Base-by-base conservation (phyloP, 2,888 invertebrate species). In the Phalera bucephala region DNA sequence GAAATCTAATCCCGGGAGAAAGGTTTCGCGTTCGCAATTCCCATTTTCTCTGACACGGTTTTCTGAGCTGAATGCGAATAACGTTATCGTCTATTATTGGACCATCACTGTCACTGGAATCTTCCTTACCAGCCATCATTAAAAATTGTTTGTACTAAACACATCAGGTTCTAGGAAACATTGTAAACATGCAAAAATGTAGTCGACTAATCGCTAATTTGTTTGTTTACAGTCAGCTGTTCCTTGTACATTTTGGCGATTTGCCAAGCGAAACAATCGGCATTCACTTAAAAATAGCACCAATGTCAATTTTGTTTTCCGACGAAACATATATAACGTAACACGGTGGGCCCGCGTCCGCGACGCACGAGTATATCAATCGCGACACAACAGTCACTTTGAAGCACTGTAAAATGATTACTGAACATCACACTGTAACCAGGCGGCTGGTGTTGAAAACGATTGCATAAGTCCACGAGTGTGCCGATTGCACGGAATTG, bases 41-140 rank as follows among this genome's bases (percentile, higher is more conserved):
- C 93, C 93, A 93, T 77, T 92, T 92, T 79, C 91, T 92, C 52
- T 91, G 90, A 63, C 80, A 87, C 30, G 93, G 91, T 72, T 92
- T 93, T 64, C 91, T 86, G 48, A 93, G 77, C 73, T 93, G 92
- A 52, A 93, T 90, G 41, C 91, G 84, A 60, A 93, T 92, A 52
- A 92, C 80, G 56, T 92, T 92, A 54, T 90, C 84, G 48, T 88
- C 81, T 73, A 90, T 83, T 55, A 83, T 68, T 43, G 90, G 90
- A 9, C 79, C 75, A 38, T 88, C 87, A 67, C 85, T 84, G 61
- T 87, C 87, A 69, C 81, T 81, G 25, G 75, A 71, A 37, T 71
- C 64, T 35, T 64, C 69, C 63, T 75, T 76, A 49, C 71, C 72
- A 44, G 79, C 77, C 88, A 88, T 89, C 45, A 61, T 67, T 57